phyloP scores from a whole-genome alignment of 2,888 invertebrate species.

The Mechanitis messenoides region DNA sequence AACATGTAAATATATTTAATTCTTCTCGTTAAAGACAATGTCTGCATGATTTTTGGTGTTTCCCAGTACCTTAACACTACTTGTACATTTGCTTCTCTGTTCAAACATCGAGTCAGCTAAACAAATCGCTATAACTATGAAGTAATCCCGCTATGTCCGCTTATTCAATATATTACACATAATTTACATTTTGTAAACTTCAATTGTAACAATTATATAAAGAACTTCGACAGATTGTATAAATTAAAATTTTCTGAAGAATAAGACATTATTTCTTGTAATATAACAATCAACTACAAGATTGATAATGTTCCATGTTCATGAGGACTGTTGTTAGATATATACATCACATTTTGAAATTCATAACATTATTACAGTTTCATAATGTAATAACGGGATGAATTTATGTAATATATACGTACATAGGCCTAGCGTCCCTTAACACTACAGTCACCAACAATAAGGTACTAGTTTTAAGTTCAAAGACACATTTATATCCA shows the following conservation, averaged over 20 bases:
- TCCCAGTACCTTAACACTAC: constrained; percentile 33
- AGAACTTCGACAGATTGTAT: too few relatives aligned
- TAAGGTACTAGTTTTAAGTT: background rate
- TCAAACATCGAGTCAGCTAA: constrained; percentile 8
- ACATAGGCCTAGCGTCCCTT: too few relatives aligned
- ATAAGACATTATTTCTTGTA: background rate
- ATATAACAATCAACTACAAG: background rate
- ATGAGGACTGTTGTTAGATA: background rate
- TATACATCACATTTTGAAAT: constrained; percentile 1
- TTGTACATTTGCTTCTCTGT: constrained; percentile 33
- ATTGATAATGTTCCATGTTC: background rate
- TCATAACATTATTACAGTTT: constrained; percentile 3
- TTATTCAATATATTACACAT: constrained; percentile 17
- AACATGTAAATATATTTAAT: constrained; percentile 37
- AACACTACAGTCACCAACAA: too few relatives aligned
- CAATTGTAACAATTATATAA: too few relatives aligned
- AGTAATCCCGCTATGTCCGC: constrained; percentile 8
- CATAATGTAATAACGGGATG: constrained; percentile 2
- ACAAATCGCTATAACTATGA: constrained; percentile 10
- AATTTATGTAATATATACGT: background rate
- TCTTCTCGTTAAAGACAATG: constrained; percentile 33
- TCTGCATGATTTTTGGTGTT: constrained; percentile 35
- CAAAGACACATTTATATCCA: background rate
- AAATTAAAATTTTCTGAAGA: too few relatives aligned
- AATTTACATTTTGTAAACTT: constrained; percentile 14